Conservation (phyloP, 2,113 vertebrate genomes). For the Gopherus flavomarginatus region DNA sequence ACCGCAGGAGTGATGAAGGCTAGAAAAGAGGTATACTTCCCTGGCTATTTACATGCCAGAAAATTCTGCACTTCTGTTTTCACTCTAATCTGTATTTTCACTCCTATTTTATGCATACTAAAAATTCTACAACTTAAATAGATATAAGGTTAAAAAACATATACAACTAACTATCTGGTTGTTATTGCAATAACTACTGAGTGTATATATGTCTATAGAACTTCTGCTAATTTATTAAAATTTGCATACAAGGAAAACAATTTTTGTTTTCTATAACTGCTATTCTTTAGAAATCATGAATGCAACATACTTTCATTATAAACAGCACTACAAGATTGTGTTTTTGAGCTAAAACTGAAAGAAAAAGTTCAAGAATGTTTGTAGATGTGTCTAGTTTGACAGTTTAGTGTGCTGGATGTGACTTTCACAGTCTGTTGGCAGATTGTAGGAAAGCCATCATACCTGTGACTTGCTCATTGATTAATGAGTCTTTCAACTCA, state of each 20-base stretch:
- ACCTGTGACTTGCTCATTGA: conserved; percentile 95
- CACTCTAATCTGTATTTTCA: not conserved
- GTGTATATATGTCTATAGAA: not conserved
- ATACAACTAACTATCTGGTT: not conserved
- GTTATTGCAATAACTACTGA: not conserved
- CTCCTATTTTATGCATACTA: not conserved
- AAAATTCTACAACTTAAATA: not conserved
- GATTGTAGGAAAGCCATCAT: conserved; percentile 94
- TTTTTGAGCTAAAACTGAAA: conserved; percentile 39
- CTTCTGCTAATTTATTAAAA: not conserved
- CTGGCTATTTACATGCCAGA: not conserved
- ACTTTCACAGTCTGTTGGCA: conserved; percentile 99
- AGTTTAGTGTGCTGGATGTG: conserved; percentile 91
- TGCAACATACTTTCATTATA: not conserved
- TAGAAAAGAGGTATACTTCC: not conserved
- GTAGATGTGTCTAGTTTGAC: conserved; percentile 82
- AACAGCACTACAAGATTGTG: not conserved
- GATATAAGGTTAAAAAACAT: not conserved
- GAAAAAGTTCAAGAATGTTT: conserved; percentile 75
- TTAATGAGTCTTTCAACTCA: conserved; percentile 98
- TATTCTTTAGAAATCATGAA: conserved; percentile 13
- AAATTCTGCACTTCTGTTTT: not conserved
- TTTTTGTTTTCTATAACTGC: not conserved
- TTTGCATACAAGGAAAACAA: conserved; percentile 7
- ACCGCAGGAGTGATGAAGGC: not conserved